Conservation (phyloP, 1,140 invertebrate genomes). For the Listronotus oregonensis region DNA sequence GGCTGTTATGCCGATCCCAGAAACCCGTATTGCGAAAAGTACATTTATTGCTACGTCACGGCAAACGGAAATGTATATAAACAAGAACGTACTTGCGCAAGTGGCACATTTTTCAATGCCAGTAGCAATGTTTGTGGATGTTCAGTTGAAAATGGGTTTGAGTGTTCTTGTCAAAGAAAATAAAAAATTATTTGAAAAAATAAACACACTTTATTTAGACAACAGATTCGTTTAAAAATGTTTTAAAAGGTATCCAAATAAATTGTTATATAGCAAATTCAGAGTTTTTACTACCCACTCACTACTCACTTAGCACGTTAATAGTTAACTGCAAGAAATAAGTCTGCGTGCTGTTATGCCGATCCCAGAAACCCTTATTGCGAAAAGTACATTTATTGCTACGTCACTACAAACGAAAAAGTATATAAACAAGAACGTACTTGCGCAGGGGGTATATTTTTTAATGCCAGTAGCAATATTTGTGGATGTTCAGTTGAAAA, state of each 20-base stretch:
- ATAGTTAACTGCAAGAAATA: no score
- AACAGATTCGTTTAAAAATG: no score
- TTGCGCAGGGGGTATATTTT: slow-evolving; percentile 1
- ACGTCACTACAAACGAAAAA: background rate
- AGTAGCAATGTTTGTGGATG: slow-evolving; percentile 5
- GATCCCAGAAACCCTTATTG: slow-evolving; percentile 6
- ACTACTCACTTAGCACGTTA: no score
- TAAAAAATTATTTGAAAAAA: no score
- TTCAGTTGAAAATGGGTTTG: slow-evolving; percentile 1
- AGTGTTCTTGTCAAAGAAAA: slow-evolving; percentile 1
- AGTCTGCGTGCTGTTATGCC: slow-evolving; percentile 11
- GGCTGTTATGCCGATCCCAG: slow-evolving; percentile 11
- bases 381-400: slow-evolving; percentile 9
- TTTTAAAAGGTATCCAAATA: no score
- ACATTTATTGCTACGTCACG: slow-evolving; percentile 4
- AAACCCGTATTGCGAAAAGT: slow-evolving; percentile 6
- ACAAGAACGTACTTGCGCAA: background rate
- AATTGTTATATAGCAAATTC: no score
- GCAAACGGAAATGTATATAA: background rate
- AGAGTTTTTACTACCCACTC: no score
- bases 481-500: slow-evolving; percentile 7
- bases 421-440: background rate
- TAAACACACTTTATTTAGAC: no score
- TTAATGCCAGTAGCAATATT: slow-evolving; percentile 6
- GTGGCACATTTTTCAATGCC: slow-evolving; percentile 7